phyloP scores from a whole-genome alignment of 2,113 vertebrate genomes.

The Solea senegalensis region DNA sequence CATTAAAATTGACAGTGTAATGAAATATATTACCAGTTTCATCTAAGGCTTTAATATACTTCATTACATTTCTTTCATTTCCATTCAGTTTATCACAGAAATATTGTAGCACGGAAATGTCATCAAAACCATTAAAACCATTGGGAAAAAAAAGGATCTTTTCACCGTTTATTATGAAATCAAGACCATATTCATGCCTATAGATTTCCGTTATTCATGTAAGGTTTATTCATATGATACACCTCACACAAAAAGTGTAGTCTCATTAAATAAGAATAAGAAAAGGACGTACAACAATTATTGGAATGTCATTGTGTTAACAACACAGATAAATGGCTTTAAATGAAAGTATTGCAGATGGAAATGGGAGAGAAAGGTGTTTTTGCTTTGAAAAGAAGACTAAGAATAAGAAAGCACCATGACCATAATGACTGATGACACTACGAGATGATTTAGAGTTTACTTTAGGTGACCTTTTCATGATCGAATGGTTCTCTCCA shows the following conservation, averaged over 20 bases:
- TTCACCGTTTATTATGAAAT: neutral
- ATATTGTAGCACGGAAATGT: constrained; percentile 32
- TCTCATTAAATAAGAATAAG: too few species aligned
- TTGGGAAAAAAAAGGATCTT: neutral
- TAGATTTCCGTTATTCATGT: constrained; percentile 11
- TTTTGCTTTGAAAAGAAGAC: too few species aligned
- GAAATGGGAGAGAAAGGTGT: too few species aligned
- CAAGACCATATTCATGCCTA: neutral
- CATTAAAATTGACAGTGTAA: constrained; percentile 34
- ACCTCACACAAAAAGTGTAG: neutral
- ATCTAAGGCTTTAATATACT: constrained; percentile 33
- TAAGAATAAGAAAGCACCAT: too few species aligned
- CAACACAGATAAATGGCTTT: too few species aligned
- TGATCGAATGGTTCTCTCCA: too few species aligned
- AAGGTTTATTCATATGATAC: neutral
- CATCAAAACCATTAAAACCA: constrained; percentile 45
- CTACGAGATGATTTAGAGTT: too few species aligned
- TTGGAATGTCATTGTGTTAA: too few species aligned
- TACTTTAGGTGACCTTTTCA: too few species aligned
- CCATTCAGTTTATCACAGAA: constrained; percentile 15
- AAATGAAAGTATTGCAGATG: too few species aligned
- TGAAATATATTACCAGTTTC: constrained; percentile 26
- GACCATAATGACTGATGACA: too few species aligned
- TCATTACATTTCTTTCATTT: constrained; percentile 21
- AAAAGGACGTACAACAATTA: too few species aligned